These are phyloP conservation scores for Rhabdophis nuchalis DNA, from an alignment of 2,797 vertebrate species.

Conservation along the genomic window DNA sequence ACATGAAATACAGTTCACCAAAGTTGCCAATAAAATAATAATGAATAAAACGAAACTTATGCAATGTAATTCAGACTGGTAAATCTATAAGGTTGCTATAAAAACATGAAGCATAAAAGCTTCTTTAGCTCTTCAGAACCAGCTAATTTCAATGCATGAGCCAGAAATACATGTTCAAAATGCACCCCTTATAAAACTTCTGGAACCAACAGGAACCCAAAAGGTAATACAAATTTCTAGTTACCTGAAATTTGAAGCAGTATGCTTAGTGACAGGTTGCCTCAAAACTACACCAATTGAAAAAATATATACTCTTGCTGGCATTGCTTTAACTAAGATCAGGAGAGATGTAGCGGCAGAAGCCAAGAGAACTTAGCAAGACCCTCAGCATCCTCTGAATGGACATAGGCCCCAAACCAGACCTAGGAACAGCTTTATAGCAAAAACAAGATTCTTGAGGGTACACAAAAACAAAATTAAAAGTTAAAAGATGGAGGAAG, in stretches of 20 bases:
- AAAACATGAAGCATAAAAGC: not conserved
- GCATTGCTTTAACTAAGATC: not conserved
- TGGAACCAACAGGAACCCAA: not conserved
- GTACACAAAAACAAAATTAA: not conserved
- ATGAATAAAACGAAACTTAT: not conserved
- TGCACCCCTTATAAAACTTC: not conserved
- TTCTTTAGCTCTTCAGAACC: not conserved
- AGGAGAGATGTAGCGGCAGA: not conserved
- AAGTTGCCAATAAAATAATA: not conserved
- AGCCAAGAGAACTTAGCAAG: not conserved
- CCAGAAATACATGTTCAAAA: not conserved
- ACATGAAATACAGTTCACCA: too few species aligned
- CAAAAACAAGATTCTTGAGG: not conserved
- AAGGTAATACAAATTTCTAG: not conserved
- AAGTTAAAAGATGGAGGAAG: not conserved
- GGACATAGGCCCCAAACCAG: not conserved
- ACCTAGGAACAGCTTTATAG: not conserved
- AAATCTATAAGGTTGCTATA: not conserved
- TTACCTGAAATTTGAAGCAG: not conserved
- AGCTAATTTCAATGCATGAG: not conserved
- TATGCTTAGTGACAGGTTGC: not conserved
- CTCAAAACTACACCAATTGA: not conserved
- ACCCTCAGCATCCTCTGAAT: not conserved
- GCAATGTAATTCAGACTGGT: not conserved
- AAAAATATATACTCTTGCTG: not conserved